Base-by-base conservation (phyloP, 2,797 vertebrate species). In the Pangasius djambal region DNA sequence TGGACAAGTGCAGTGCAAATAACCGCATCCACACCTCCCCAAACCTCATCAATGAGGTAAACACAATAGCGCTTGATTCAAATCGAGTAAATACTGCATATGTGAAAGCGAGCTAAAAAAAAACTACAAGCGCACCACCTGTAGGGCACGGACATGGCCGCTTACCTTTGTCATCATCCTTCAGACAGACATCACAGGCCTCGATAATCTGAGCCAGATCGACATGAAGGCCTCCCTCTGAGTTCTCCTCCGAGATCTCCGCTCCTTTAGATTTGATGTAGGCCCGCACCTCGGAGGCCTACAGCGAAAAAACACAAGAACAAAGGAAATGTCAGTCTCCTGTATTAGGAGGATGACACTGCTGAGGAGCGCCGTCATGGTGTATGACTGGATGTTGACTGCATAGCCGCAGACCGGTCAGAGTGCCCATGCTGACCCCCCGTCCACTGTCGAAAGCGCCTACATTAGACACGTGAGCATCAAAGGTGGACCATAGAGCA, bases 211-310 rank as follows among this genome's bases (percentile, higher is more conserved):
- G 98, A 87, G 98, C 97, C 93, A 99, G 94, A 92, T 99, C 98
- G 28, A 98, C 95, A 81, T 98, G 97, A 87, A 99, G 98, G 48
- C 98, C 98, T 20, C 97, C 97, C 92, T 99, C 98, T 0, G 97
- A 97, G 3, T 99, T 99, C 91, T 99, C 99, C 92, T 99, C 98
- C 0, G 98, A 99, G 93, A 99, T 98, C 75, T 99, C 98, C n/a
- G 98, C 98, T 94, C 98, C 98, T 95, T 99, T 99, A 55, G 97
- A 95, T 93, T 99, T 99, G 89, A 99, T 93, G 91, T 98, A 99
- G 88, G 98, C 96, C 90, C 98, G 96, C 91, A 99, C 96, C 93
- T 99, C 98, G 31, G 96, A 98, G 77, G 98, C 98, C 98, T 99
- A 86, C 6, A 87, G 20, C 15, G 4, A 70, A 70, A 6, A 48